Evolutionary conservation across 2,888 invertebrate species (phyloP), one percentile per base, ranked within the genome.

Genomic region (Pyrrhosoma nymphula): DNA sequence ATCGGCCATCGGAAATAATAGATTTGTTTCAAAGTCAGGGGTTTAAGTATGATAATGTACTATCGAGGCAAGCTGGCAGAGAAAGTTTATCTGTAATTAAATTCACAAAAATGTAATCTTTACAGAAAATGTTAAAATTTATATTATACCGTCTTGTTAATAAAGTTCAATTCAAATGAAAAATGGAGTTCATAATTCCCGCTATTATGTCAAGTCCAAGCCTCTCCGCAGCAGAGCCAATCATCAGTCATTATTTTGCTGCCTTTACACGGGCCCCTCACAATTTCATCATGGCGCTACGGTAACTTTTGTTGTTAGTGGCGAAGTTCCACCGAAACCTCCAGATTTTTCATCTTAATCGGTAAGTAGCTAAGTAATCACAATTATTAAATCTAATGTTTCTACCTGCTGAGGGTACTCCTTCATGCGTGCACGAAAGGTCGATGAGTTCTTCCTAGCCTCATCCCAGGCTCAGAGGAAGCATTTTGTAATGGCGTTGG

Each of bases 41-140:
- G 75, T 98, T 98, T 96, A 96, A 96, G 95, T 98, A 98, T 96
- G 97, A 97, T 95, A 97, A 97, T 95, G 97, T 99, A 95, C 97
- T 98, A 95, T 98, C 98, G 96, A 98, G 99, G 96, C 98, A 98
- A 97, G 98, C 99, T 96, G 98, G 98, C 95, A 98, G 99, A 96
- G 99, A 99, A 97, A 98, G 98, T 97, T 98, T 99, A 96, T 98
- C 98, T 97, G 98, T 99, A 96, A 97, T 99, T 96, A 98, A 98
- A 97, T 98, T 98, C 96, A 95, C 95, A 56, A 97, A 96, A 96
- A 55, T 69, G 35, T 82, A 82, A 35, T 35, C 10, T 82, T 30
- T 82, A 35, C 2, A 16, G 14, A 35, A 82, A n/a, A 20, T 82
- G 12, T 82, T 30, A 35, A 69, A 23, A 69, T n/a, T 69, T 82